Percentiles rank a stretch among this genome's conserved stretches.
phyloP scores from a whole-genome alignment of 2,113 vertebrate genomes.

The Passer montanus region DNA sequence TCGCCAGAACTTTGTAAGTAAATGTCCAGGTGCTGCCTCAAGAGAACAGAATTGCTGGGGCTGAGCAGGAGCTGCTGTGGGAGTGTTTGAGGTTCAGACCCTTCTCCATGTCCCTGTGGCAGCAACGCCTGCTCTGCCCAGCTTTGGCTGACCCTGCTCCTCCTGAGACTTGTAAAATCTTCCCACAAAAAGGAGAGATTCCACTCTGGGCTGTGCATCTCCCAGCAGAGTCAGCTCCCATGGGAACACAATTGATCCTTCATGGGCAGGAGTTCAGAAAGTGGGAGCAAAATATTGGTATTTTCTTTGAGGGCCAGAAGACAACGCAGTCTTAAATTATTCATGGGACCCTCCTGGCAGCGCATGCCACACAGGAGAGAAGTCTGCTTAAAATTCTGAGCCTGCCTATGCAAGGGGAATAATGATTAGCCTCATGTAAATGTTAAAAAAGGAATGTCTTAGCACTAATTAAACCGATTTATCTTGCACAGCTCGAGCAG shows the following conservation, averaged over 20 bases:
- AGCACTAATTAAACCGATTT: neutral
- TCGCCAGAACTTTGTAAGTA: neutral
- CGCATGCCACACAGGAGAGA: neutral
- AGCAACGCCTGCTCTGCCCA: neutral
- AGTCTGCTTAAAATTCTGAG: neutral
- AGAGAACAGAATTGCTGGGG: neutral
- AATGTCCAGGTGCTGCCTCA: neutral
- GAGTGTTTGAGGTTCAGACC: neutral
- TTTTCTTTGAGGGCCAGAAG: neutral
- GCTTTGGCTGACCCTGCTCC: neutral
- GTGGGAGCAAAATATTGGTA: neutral
- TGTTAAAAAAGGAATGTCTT: neutral
- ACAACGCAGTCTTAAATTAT: neutral
- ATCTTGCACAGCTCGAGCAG: neutral
- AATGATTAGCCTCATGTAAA: neutral
- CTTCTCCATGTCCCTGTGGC: neutral
- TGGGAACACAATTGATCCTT: fast-evolving
- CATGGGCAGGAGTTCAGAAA: neutral
- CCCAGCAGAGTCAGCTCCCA: neutral
- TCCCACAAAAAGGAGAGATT: neutral
- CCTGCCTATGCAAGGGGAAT: neutral
- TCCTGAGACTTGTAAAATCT: neutral
- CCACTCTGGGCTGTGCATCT: neutral
- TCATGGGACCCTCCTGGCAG: neutral
- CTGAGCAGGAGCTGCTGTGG: neutral